Evolutionary conservation across 2,797 vertebrate genomes (phyloP).

Genomic region (Poecilia gillii): DNA sequence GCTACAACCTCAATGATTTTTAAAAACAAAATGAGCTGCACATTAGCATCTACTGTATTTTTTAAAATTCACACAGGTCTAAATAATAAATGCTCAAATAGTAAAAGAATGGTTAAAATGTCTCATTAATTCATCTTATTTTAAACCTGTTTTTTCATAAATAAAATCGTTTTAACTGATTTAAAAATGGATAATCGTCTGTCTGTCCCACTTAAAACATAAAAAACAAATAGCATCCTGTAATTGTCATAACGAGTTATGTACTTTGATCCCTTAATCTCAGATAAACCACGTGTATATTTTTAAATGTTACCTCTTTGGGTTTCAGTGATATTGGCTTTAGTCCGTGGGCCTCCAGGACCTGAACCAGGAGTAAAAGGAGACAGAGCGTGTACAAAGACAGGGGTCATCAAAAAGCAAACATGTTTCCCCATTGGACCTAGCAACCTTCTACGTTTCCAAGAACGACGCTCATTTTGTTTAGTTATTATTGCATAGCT

Average conservation of each 20-base stretch:
- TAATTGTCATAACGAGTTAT: not conserved
- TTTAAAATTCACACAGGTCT: not conserved
- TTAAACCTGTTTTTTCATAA: not conserved
- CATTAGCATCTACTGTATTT: not conserved
- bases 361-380: conserved; percentile 79
- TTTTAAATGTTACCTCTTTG: conserved; percentile 88
- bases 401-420: conserved; percentile 67
- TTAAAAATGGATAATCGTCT: not conserved
- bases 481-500: conserved; percentile 3
- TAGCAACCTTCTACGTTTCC: conserved; percentile 40
- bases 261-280: conserved; percentile 1
- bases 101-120: not conserved
- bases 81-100: not conserved
- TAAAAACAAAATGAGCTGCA: not conserved
- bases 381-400: conserved; percentile 59
- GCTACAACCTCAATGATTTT: not conserved
- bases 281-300: not conserved
- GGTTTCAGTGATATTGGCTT: conserved; percentile 92
- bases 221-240: not conserved
- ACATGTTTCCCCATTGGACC: conserved; percentile 61
- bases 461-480: conserved; percentile 30
- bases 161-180: not conserved
- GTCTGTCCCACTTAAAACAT: not conserved
- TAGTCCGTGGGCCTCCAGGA: conserved; percentile 94
- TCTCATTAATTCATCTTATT: not conserved